Base-by-base conservation (phyloP, 2,113 vertebrate genomes). In the Daphoenositta chrysoptera region DNA sequence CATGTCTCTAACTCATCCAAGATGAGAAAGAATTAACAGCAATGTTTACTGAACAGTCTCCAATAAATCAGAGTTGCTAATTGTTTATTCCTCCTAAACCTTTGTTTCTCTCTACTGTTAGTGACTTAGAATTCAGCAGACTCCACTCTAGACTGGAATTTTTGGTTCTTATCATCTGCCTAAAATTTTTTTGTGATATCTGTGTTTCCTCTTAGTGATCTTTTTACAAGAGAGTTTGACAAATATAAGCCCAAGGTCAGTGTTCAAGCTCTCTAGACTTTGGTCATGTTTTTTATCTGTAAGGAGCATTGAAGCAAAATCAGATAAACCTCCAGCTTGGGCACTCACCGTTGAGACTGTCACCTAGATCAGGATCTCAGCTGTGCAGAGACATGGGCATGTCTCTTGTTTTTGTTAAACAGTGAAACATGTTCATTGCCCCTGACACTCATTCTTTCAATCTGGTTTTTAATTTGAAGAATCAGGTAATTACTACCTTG, bases 341-440 rank as follows among this genome's bases (percentile, higher is more conserved):
- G 33, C 63, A 9, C 42, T 81, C 56, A 54, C 66, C 58, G 24
- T 2, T 66, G 35, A 77, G 72, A 4, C 21, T 81, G 50, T 44
- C 31, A 28, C 14, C 27, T 57, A n/a, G 42, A 69, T 77, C 28
- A 57, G n/a, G 50, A 89, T 61, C 45, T 72, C 82, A 71, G 35
- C 35, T 70, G 48, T 8, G 2, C 0, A 0, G 45, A 58, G 31
- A 37, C 73, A 28, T 0, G 3, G 60, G 39, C 35, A 42, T 2
- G 6, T 51, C 27, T 81, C 84, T 47, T 66, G 24, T 13, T 64
- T 91, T 61, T 6, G 2, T 60, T 79, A 71, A 87, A 64, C 26
- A 79, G 5, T 0, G 0, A 95, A 26, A 48, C 20, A 33, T 9
- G 12, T 50, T 75, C 72, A 45, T 93, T 51, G 5, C 31, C 26